Evolutionary conservation across 2,888 invertebrate species (phyloP), one percentile per base, ranked within the genome.

Genomic region (Alsophila aescularia): DNA sequence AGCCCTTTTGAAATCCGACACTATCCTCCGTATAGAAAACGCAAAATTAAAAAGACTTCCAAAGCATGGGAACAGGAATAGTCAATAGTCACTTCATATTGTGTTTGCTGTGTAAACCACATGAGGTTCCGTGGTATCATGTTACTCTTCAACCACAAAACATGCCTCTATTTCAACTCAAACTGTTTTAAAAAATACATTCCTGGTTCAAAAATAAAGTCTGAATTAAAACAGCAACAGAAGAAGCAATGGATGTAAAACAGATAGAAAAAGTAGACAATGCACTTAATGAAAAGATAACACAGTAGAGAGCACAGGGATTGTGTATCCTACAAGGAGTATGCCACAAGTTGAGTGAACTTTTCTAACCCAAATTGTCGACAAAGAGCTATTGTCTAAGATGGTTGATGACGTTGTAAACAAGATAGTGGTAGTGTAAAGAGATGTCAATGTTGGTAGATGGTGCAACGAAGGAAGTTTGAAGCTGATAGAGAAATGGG

Each of bases 1-100:
- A 78, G 75, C 79, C 79, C 83, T 77, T 77, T 80, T 81, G 90
- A 81, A 90, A 90, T 70, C 66, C 69, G 81, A 90, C 77, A 85
- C 84, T 75, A 77, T 81, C 79, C 83, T 76, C 77, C 69, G 69
- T 79, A 82, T 85, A 83, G 80, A 82, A 85, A 85, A 83, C 77
- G 84, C 83, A 81, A 87, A 89, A 85, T 83, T 79, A 83, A 85
- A 89, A 83, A 82, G 80, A 82, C 79, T 75, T 78, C 72, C 66
- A 71, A 71, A 64, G 70, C 76, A 73, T 83, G 83, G 81, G 87
- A 87, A 88, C 88, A 79, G 76, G 84, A 89, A 88, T 88, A 90
- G 90, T 90, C 90, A 89, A 90, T 90, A 90, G 89, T 86, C 90
- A 87, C 89, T 90, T 86, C 89, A 87, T 87, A 85, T 87, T 88